These are phyloP conservation scores for Polypedilum vanderplanki DNA, from an alignment of 1,140 invertebrate genomes.

Conservation along the genomic window DNA sequence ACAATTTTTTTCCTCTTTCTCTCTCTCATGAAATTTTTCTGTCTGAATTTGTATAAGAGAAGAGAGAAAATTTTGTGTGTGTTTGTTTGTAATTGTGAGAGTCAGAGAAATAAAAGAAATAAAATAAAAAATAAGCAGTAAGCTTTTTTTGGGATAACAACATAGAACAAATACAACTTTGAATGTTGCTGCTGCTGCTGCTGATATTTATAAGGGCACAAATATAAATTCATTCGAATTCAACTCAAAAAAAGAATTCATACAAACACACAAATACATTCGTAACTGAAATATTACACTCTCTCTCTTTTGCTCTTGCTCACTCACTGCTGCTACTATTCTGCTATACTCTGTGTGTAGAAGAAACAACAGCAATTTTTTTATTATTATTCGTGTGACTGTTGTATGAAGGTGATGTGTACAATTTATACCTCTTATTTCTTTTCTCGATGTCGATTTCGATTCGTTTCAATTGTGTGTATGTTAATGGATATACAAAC, in stretches of 20 bases:
- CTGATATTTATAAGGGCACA: background rate
- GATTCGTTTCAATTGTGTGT: slow-evolving; percentile 25
- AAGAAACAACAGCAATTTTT: background rate
- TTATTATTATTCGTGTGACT: slow-evolving; percentile 27
- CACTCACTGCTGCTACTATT: background rate
- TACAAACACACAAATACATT: background rate
- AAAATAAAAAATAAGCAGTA: slow-evolving; percentile 25
- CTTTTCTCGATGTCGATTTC: slow-evolving; percentile 22
- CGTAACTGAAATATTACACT: background rate
- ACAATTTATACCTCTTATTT: slow-evolving; percentile 24
- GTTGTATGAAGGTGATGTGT: slow-evolving; percentile 28
- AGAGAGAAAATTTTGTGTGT: background rate
- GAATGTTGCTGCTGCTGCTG: background rate
- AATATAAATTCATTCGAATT: background rate
- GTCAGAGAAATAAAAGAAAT: background rate
- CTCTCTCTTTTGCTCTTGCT: slow-evolving; percentile 9
- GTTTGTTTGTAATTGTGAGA: background rate
- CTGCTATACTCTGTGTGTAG: background rate
- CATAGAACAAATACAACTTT: background rate
- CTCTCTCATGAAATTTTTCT: background rate
- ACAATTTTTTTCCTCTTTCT: slow-evolving; percentile 6
- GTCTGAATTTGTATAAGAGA: too few relatives aligned
- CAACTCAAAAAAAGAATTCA: background rate
- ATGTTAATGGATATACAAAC: slow-evolving; percentile 26
- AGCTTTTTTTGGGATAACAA: background rate